Conservation (phyloP, 2,797 vertebrate genomes). For the Dicrostonyx torquatus region DNA sequence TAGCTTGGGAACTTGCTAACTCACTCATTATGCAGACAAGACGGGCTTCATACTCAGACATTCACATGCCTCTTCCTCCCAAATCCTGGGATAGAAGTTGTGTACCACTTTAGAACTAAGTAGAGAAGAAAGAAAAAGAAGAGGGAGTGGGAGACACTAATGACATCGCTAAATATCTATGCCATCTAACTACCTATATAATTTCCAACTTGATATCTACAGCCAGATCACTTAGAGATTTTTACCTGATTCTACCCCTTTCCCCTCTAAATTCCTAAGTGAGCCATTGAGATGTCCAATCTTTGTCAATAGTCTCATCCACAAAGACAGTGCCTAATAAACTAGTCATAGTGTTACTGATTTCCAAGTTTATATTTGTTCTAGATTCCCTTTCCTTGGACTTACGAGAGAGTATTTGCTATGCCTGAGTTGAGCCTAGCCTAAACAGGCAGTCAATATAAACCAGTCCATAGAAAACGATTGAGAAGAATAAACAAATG, state of each 20-base stretch:
- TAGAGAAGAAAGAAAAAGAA: background rate
- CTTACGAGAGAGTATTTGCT: conserved; percentile 23
- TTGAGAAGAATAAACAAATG: background rate
- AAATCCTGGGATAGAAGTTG: too few species aligned
- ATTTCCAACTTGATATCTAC: background rate
- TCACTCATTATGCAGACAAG: too few species aligned
- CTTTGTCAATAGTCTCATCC: background rate
- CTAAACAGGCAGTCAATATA: background rate
- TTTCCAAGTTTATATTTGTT: conserved; percentile 50
- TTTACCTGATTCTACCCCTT: background rate
- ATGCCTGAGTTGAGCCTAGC: background rate
- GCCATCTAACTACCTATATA: background rate
- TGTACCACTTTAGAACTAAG: too few species aligned
- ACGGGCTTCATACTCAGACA: too few species aligned
- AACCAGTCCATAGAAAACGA: background rate
- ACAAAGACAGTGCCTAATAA: background rate
- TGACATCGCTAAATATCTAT: background rate
- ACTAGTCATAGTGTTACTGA: background rate
- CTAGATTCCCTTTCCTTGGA: conserved; percentile 34
- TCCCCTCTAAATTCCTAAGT: background rate
- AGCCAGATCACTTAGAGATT: background rate
- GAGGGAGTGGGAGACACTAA: background rate
- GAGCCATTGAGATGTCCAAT: background rate
- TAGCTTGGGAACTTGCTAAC: too few species aligned
- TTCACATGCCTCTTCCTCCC: too few species aligned